Conservation (phyloP, 2,113 vertebrate species). For the Cebidichthys violaceus region DNA sequence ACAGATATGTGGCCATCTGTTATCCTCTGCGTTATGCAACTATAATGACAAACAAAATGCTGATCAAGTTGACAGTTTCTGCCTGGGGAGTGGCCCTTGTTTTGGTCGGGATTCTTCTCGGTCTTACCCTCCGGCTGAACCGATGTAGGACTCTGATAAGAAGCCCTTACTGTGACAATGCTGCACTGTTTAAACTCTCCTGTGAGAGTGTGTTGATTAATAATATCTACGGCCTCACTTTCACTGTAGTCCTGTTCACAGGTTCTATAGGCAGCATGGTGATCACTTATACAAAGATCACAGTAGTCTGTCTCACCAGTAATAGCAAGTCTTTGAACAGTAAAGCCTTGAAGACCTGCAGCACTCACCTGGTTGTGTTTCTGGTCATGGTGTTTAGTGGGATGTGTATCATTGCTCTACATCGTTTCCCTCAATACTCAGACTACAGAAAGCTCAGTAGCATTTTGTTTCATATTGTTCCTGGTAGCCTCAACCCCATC, state of each 20-base stretch:
- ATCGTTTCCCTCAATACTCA: conserved; percentile 66
- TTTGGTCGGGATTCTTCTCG: conserved; percentile 65
- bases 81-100: conserved; percentile 71
- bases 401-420: conserved; percentile 40
- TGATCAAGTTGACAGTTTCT: conserved; percentile 59
- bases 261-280: conserved; percentile 67
- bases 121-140: conserved; percentile 68
- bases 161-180: conserved; percentile 74
- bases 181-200: no score
- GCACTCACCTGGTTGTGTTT: conserved; percentile 72
- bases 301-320: conserved; percentile 60
- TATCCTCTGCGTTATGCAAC: conserved; percentile 64
- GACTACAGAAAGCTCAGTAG: conserved; percentile 59
- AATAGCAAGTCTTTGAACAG: conserved; percentile 74
- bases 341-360: conserved; percentile 77
- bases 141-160: conserved; percentile 66
- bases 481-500: conserved; percentile 66
- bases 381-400: conserved; percentile 57
- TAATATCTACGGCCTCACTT: conserved; percentile 64
- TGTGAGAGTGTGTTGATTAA: no score
- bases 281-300: conserved; percentile 75
- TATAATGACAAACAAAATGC: conserved; percentile 72
- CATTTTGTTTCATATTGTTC: conserved; percentile 67
- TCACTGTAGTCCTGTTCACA: conserved; percentile 59
- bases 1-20: conserved; percentile 81